These are phyloP conservation scores for Thyatira batis DNA, from an alignment of 2,888 invertebrate species.

Conservation along the genomic window DNA sequence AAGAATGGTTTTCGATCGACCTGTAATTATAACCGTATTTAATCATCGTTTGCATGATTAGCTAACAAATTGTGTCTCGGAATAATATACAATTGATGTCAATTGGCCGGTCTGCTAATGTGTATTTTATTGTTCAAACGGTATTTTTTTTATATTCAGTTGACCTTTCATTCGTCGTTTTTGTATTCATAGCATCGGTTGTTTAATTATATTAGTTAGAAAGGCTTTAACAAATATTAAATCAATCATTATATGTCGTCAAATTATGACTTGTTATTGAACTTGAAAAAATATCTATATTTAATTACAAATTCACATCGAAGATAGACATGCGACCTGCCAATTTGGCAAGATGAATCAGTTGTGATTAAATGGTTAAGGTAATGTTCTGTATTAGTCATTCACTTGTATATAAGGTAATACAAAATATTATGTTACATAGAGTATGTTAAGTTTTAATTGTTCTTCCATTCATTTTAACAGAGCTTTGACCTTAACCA, in stretches of 20 bases:
- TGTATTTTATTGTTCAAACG: constrained; percentile 27
- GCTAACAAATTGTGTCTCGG: constrained; percentile 3
- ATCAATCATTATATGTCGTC: not conserved
- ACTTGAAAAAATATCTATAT: constrained; percentile 34
- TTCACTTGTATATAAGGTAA: constrained; percentile 43
- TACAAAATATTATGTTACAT: constrained; percentile 57
- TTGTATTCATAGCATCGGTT: not conserved
- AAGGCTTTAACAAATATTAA: too few species aligned
- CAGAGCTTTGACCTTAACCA: constrained; percentile 45
- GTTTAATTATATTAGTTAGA: not conserved
- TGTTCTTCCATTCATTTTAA: constrained; percentile 71
- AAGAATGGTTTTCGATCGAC: not conserved
- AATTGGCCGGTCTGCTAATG: constrained; percentile 42
- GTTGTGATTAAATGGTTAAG: constrained; percentile 48
- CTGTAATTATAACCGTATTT: not conserved
- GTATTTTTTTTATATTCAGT: not conserved
- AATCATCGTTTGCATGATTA: not conserved
- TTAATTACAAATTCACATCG: constrained; percentile 30
- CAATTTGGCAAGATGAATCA: constrained; percentile 47
- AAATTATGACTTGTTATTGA: constrained; percentile 28
- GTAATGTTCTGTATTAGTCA: constrained; percentile 55
- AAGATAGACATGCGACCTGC: constrained; percentile 47
- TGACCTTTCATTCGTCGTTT: not conserved
- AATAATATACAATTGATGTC: constrained; percentile 33
- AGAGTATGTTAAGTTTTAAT: constrained; percentile 60